Conservation (phyloP, 2,113 vertebrate species). For the Herpetotheres cachinnans region DNA sequence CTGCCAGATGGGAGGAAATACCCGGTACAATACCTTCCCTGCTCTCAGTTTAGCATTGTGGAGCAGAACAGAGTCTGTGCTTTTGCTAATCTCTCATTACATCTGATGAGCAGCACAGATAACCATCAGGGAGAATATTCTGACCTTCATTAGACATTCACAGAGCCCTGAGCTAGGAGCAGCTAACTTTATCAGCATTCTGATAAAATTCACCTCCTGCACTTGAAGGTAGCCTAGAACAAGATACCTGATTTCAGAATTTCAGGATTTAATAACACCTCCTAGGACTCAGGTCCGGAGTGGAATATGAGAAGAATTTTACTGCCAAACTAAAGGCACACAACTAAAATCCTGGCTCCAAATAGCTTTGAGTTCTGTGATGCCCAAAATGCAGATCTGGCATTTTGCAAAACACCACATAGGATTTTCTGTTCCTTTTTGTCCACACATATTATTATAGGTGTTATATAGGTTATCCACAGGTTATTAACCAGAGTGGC, state of each 20-base stretch:
- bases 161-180: not conserved
- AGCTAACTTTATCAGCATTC: not conserved
- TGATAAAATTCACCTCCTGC: not conserved
- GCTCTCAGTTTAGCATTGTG: not conserved
- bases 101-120: not conserved
- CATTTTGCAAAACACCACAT: not conserved
- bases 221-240: not conserved
- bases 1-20: constrained; percentile 2
- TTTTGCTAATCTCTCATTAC: not conserved
- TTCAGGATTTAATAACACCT: not conserved
- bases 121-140: not conserved
- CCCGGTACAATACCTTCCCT: not conserved
- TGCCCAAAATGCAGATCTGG: not conserved
- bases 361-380: not conserved
- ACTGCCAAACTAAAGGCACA: not conserved
- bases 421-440: not conserved
- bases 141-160: not conserved
- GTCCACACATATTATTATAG: not conserved
- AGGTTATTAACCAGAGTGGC: not conserved
- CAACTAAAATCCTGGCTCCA: not conserved
- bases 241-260: not conserved
- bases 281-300: not conserved
- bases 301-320: not conserved
- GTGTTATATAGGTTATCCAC: too few relatives aligned
- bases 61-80: not conserved